Evolutionary conservation across 2,797 vertebrate species (phyloP), one percentile per base, ranked within the genome.

Genomic region (Limnodromus scolopaceus): DNA sequence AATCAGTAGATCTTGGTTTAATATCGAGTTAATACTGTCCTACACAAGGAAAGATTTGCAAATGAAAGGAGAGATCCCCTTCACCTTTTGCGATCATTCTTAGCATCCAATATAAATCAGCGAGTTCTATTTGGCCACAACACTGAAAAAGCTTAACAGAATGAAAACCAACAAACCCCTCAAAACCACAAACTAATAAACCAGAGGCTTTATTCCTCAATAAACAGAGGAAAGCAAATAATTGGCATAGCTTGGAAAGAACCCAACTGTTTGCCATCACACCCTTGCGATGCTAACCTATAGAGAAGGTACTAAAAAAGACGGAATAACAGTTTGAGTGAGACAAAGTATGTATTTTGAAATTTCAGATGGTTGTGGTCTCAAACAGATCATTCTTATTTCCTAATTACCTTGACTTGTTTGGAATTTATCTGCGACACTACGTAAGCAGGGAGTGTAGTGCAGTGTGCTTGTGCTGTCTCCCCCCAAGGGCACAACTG

Each of bases 221-320:
- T 88, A 92, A 94, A 95, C 65, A 95, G 32, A 68, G 22, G 5
- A 55, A 90, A 71, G 15, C 57, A 76, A 95, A 69, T 93, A 86
- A 97, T 28, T 92, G 91, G 75, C 91, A 95, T 17, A 85, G 72
- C 72, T 83, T 88, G 84, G 92, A 93, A 88, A 89, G 84, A 81
- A 86, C 11, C 4, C 46, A 75, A 13, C 13, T 25, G 2, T 32
- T 83, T 72, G 53, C 92, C 74, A 75, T 80, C 39, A 70, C 25
- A 58, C 30, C 39, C 24, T 58, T 75, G 36, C 34, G 22, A 60
- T 19, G 71, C 65, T 72, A 94, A 89, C 45, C 90, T 84, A 65
- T n/a, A 90, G 39, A 82, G 90, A 76, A 79, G 20, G 43, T 63
- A 69, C 71, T 74, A 81, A 24, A 14, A 66, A 86, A 72, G 28